Percentiles rank a stretch among this genome's conserved stretches.
Evolutionary conservation across 2,797 vertebrate species (phyloP).

Genomic region (Lagorchestes hirsutus): DNA sequence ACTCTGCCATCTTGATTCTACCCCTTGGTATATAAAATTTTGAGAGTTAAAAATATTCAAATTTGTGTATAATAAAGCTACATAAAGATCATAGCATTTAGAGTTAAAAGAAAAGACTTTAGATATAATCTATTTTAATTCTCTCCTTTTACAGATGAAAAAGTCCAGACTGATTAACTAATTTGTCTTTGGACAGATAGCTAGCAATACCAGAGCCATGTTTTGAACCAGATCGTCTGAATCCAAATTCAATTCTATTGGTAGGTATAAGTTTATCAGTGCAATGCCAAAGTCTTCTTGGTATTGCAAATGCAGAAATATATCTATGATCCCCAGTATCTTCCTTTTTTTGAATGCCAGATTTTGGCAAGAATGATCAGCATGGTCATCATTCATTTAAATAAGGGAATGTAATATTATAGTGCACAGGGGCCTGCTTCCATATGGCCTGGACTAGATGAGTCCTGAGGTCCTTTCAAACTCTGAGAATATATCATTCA

Average conservation of each 20-base stretch:
- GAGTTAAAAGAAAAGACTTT: background rate
- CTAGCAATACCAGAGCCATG: background rate
- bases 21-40: background rate
- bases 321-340: background rate
- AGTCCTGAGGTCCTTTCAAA: background rate
- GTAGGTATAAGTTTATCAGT: background rate
- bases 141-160: background rate
- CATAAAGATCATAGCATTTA: background rate
- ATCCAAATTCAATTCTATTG: background rate
- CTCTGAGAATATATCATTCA: background rate
- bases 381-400: background rate
- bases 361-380: background rate
- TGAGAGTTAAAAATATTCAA: background rate
- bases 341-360: background rate
- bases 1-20: too few species aligned
- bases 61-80: background rate
- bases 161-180: background rate
- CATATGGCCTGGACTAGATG: background rate
- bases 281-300: background rate
- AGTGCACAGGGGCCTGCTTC: background rate
- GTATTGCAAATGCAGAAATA: background rate
- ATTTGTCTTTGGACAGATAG: background rate
- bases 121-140: background rate
- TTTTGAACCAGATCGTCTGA: background rate
- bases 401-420: background rate